These are phyloP conservation scores for Serilophus lunatus DNA, from an alignment of 2,113 vertebrate species.

Conservation along the genomic window DNA sequence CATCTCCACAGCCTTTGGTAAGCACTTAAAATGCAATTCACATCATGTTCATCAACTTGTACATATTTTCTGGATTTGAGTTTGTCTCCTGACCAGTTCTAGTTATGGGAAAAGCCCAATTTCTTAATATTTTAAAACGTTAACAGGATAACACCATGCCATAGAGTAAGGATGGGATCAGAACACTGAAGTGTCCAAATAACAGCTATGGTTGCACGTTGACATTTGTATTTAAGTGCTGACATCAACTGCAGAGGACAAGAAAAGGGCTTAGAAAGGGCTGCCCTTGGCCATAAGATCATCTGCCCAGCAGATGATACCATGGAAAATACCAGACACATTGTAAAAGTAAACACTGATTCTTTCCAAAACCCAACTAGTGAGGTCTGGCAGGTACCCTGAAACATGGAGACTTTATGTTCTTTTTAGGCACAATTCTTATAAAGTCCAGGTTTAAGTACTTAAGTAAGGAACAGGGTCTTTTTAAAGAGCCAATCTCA, in stretches of 20 bases:
- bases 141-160: background rate
- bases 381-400: background rate
- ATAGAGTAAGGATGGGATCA: background rate
- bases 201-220: background rate
- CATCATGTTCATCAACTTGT: background rate
- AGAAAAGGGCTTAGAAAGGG: background rate
- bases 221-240: background rate
- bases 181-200: background rate
- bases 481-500: background rate
- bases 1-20: background rate
- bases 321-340: background rate
- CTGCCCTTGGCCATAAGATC: background rate
- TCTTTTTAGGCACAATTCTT: background rate
- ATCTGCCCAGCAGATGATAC: background rate
- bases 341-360: background rate
- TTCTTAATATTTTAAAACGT: background rate
- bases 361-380: background rate
- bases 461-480: accelerated
- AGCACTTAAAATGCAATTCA: background rate
- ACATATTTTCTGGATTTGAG: background rate
- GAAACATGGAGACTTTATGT: background rate
- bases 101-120: background rate
- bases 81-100: background rate
- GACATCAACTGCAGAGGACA: background rate
- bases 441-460: background rate